Conservation (phyloP, 2,113 vertebrate species). For the Entelurus aequoreus region DNA sequence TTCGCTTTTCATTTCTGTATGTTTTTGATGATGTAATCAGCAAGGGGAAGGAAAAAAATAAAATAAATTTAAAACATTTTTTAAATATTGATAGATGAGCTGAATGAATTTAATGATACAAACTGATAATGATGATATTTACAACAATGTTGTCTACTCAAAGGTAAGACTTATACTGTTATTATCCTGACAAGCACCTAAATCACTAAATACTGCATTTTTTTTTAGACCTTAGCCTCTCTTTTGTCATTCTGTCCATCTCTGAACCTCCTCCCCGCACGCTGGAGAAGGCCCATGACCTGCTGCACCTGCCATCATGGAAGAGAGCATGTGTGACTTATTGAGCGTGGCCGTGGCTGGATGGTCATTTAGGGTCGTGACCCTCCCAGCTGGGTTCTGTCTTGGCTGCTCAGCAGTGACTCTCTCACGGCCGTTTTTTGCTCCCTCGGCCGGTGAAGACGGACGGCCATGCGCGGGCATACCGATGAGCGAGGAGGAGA, state of each 20-base stretch:
- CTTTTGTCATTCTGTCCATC: not conserved
- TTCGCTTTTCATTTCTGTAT: too few relatives aligned
- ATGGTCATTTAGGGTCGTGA: conserved; percentile 55
- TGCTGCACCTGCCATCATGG: conserved; percentile 55
- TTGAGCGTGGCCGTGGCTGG: conserved; percentile 25
- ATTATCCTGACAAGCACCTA: not conserved
- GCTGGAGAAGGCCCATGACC: conserved; percentile 32
- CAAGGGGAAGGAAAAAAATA: too few relatives aligned
- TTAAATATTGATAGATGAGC: not conserved
- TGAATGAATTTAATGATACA: not conserved
- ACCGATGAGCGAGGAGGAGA: conserved; percentile 51
- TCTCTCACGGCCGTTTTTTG: conserved; percentile 16
- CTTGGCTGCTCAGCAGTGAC: conserved; percentile 54
- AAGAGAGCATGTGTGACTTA: conserved; percentile 49
- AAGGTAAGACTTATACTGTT: not conserved
- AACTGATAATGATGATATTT: not conserved
- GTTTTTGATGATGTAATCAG: too few relatives aligned
- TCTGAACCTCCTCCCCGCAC: not conserved
- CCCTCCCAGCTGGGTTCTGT: conserved; percentile 62
- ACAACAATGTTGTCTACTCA: too few relatives aligned
- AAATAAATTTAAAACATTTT: too few relatives aligned
- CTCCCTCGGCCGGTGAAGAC: conserved; percentile 45
- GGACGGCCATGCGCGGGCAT: conserved; percentile 55
- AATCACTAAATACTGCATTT: not conserved
- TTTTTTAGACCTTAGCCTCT: not conserved